phyloP scores from a whole-genome alignment of 2,113 vertebrate genomes.

The Prinia subflava region DNA sequence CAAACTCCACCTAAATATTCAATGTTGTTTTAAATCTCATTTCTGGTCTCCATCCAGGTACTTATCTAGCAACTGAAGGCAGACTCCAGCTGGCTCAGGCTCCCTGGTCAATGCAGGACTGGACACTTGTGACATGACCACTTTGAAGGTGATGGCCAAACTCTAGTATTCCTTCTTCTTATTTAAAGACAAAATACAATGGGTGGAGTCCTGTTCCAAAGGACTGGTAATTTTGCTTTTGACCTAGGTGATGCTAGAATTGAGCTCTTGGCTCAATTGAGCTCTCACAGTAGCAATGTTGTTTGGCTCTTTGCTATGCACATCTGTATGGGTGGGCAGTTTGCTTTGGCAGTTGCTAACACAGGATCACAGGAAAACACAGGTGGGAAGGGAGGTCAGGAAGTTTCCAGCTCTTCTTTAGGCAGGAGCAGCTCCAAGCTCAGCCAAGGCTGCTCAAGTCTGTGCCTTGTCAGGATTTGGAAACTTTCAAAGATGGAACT shows the following conservation, averaged over 20 bases:
- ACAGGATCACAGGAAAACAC: background rate
- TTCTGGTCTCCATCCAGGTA: background rate
- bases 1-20: background rate
- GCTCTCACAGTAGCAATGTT: background rate
- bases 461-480: background rate
- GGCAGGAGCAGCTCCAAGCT: background rate
- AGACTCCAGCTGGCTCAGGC: background rate
- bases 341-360: background rate
- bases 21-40: background rate
- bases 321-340: no score
- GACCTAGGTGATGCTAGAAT: background rate
- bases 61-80: background rate
- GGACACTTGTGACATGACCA: background rate
- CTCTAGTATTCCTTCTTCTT: background rate
- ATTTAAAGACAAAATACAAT: background rate
- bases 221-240: background rate
- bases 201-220: background rate
- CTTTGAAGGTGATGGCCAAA: background rate
- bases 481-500: background rate
- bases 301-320: background rate
- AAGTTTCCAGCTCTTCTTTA: background rate
- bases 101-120: background rate
- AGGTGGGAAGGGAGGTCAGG: background rate
- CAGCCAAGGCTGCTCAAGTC: background rate
- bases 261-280: no score